phyloP scores from a whole-genome alignment of 2,113 vertebrate species.

The Psophia crepitans region DNA sequence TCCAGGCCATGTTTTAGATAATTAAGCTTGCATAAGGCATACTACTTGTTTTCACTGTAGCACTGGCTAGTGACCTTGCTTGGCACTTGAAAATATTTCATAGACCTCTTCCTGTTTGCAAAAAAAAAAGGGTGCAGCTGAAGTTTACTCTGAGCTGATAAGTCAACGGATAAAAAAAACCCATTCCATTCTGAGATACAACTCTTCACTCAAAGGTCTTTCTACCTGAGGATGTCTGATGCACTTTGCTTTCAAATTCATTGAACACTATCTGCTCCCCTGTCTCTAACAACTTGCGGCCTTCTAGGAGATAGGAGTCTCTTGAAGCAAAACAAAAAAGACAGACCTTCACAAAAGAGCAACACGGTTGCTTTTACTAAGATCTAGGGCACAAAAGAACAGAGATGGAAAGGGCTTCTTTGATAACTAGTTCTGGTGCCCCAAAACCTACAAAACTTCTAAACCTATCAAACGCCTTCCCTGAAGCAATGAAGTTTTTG shows the following conservation, averaged over 20 bases:
- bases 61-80: not conserved
- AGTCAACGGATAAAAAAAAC: conserved; percentile 37
- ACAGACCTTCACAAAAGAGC: conserved; percentile 27
- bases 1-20: not conserved
- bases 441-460: conserved; percentile 21
- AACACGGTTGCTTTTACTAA: not conserved
- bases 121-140: conserved; percentile 20
- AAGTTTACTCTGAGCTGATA: conserved; percentile 24
- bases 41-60: not conserved
- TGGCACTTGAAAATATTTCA: conserved; percentile 21
- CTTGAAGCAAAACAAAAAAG: conserved; percentile 53
- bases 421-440: conserved; percentile 44
- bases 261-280: conserved; percentile 19
- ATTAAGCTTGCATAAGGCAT: not conserved
- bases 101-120: conserved; percentile 11
- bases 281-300: conserved; percentile 35
- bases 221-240: conserved; percentile 29
- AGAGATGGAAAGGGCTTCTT: conserved; percentile 10
- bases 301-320: conserved; percentile 19
- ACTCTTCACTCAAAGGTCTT: conserved; percentile 30
- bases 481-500: conserved; percentile 28
- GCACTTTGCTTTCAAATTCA: conserved; percentile 49
- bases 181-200: not conserved
- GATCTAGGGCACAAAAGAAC: conserved; percentile 18
- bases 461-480: not conserved